Evolutionary conservation across 2,113 vertebrate species (phyloP).

Genomic region (Heterotilapia buettikoferi): DNA sequence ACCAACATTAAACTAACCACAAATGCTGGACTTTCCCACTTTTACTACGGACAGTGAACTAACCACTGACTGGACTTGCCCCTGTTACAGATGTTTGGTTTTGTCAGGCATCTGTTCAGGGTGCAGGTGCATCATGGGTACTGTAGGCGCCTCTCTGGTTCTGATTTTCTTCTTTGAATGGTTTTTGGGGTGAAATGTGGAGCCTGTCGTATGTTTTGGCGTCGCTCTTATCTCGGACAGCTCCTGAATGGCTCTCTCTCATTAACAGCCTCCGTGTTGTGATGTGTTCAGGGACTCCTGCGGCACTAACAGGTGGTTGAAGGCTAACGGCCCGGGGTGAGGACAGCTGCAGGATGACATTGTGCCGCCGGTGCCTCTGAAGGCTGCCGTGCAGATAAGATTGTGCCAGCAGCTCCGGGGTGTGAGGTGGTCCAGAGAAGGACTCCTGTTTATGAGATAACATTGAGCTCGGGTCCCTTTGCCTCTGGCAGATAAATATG

Average conservation of each 20-base stretch:
- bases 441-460: constrained; percentile 12
- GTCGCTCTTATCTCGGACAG: neutral
- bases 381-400: neutral
- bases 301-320: neutral
- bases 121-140: neutral
- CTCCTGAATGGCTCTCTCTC: neutral
- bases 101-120: neutral
- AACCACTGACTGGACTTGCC: fast-evolving
- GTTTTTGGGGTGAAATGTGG: neutral
- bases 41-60: fast-evolving
- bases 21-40: fast-evolving
- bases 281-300: neutral
- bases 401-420: neutral
- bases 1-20: too few relatives aligned
- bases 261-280: neutral
- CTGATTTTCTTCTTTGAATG: neutral
- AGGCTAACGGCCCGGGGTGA: neutral
- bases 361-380: neutral
- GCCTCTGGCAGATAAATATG: neutral
- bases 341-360: neutral
- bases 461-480: neutral
- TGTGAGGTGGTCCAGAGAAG: neutral
- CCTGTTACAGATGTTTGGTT: neutral
- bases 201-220: too few relatives aligned
- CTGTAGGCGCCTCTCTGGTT: neutral